Base-by-base conservation (phyloP, 23 tunicate species). In the Pegea sp. region DNA sequence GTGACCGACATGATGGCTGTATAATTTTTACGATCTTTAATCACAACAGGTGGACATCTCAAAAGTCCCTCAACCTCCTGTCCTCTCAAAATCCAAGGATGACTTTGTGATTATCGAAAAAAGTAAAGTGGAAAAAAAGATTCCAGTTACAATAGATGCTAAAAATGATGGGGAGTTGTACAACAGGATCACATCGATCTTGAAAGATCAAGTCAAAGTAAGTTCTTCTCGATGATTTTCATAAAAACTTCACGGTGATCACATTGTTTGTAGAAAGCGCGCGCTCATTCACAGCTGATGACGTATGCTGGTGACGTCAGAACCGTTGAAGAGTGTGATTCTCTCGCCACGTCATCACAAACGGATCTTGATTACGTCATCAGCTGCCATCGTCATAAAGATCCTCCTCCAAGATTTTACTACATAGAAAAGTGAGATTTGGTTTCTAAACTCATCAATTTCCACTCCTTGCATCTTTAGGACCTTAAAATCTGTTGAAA, bases 201-300 rank as follows among this genome's bases (percentile, higher is more conserved):
- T 84, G 53, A 51, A 62, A 29, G 53, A 67, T 28, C 95, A 84
- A 74, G 57, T 74, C 30, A 68, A 84, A 64, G 95, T 74, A 11
- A 28, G 61, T 60, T 38, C 16, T 8, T 38, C 11, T n/a, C n/a
- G n/a, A n/a, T n/a, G n/a, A n/a, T n/a, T n/a, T n/a, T n/a, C n/a
- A n/a, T n/a, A n/a, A n/a, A n/a, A n/a, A n/a, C n/a, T n/a, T n/a
- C n/a, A n/a, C n/a, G n/a, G n/a, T n/a, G n/a, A n/a, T n/a, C n/a
- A n/a, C n/a, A n/a, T n/a, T n/a, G n/a, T n/a, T n/a, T n/a, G 11
- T 38, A 84, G 95, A 73, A 84, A 74, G 95, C 95, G 2, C 61
- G 95, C 26, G 84, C 76, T 1, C 68, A 74, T 63, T 69, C 87
- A 5, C 79, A 84, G 53, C 84, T 69, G 63, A 67, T 74, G 75